Evolutionary conservation across 1,140 invertebrate genomes (phyloP).

Genomic region (Solenopsis fugax): DNA sequence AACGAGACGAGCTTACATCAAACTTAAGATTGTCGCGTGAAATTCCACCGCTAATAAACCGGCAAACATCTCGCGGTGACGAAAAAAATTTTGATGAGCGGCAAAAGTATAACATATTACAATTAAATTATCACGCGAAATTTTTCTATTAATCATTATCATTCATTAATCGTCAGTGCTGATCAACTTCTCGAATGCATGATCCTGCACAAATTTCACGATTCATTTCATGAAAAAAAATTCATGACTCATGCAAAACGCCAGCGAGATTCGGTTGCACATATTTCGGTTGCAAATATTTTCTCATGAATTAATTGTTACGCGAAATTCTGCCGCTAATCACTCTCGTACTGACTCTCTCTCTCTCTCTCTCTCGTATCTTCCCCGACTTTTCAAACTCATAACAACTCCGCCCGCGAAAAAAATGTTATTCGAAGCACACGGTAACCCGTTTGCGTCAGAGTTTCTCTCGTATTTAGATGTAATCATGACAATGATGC

Average conservation of each 20-base stretch:
- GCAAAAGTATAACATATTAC: background rate
- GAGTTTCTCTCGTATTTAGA: constrained; percentile 33
- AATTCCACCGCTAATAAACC: background rate
- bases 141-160: background rate
- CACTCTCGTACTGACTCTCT: background rate
- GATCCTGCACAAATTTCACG: no score
- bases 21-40: background rate
- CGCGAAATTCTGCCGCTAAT: constrained; percentile 20
- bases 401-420: background rate
- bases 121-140: background rate
- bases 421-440: constrained; percentile 15
- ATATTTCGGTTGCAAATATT: background rate
- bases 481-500: constrained; percentile 22
- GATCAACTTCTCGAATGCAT: background rate
- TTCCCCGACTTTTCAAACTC: constrained; percentile 17
- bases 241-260: constrained; percentile 3
- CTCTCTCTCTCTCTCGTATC: background rate
- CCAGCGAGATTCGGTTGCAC: background rate
- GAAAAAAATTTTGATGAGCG: background rate
- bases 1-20: constrained; percentile 3
- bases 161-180: no score
- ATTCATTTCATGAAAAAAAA: background rate
- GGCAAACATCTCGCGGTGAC: background rate
- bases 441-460: constrained; percentile 17
- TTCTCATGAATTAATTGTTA: constrained; percentile 40